Evolutionary conservation across 2,113 vertebrate genomes (phyloP), one percentile per base, ranked within the genome.

Genomic region (Rhineura floridana): DNA sequence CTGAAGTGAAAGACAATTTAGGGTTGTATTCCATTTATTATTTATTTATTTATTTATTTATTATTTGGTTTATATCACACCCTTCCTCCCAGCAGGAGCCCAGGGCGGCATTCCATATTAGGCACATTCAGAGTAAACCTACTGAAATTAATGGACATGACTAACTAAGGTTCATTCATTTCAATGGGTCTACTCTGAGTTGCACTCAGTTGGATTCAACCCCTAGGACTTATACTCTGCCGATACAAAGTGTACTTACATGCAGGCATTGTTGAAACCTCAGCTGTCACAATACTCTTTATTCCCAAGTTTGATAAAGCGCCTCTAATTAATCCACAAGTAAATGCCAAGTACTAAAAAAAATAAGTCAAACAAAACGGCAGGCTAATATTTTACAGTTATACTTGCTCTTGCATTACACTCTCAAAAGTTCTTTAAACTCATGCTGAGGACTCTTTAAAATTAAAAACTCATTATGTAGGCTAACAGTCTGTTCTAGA

Each of bases 271-370:
- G 97, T 93, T 83, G 98, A 98, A 91, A 99, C 98, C 95, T 99
- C 98, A n/a, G 98, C 98, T 9, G 98, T 99, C 91, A 99, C 98
- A 84, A 99, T 98, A 93, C 98, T 99, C 96, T 98, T 99, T 95
- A 99, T 98, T 90, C 98, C 98, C 92, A 99, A 95, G 88, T 98
- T 98, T 13, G 97, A 98, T 69, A 99, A 97, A 59, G 97, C 98
- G 46, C 98, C 98, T 98, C 98, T 97, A 95, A 99, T 98, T 93
- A 99, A 95, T 91, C 98, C 98, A 95, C 98, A 99, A 48, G 98
- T 98, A 95, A 99, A 99, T 83, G 98, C 98, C 97, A 99, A 96
- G 95, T 98, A 99, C 98, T 99, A 92, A 91, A 97, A 94, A 48
- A 89, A 80, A 73, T 30, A 67, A 83, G 81, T 33, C 55, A 67